Base-by-base conservation (phyloP, 2,888 invertebrate genomes). In the Luperina testacea region DNA sequence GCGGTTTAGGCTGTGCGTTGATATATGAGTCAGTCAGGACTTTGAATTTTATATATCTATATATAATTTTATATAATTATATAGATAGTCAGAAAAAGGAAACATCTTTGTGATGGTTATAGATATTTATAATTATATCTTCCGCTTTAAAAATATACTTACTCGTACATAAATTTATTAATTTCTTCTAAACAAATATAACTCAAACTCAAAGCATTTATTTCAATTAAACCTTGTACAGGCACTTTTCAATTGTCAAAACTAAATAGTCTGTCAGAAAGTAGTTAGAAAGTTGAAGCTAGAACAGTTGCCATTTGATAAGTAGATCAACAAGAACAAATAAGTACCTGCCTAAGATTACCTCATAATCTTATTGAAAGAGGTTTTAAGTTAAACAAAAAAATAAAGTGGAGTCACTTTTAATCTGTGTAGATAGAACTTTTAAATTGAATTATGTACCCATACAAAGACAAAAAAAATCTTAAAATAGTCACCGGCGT, bases 371-470 rank as follows among this genome's bases (percentile, higher is more conserved):
- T n/a, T 63, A 13, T 38, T 3, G n/a, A 75, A 76, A 27, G 24
- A 27, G 15, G 59, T 65, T 64, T 32, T 1, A 61, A 64, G 2
- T 48, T 17, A 27, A 69, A 57, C 38, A 69, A 68, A 57, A 59
- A 38, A 48, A 13, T 20, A 2, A 38, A 63, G 24, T 81, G 63
- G 2, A n/a, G 4, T 63, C 57, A 48, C 53, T 42, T 78, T 48
- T 51, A 64, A 78, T 64, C 24, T 48, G 8, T 38, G 0, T 27
- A 17, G 7, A 53, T 32, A 73, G 9, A 27, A 15, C 20, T 53
- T 63, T 51, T 75, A 71, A 74, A 48, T 75, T 27, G 7, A 6
- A 38, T 65, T 51, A 48, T 2, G n/a, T 32, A 53, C n/a, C n/a
- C 27, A 20, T 42, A 69, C 4, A 67, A 63, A 70, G 42, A 17